These are phyloP conservation scores for Aphidius gifuensis DNA, from an alignment of 1,140 invertebrate species.

Conservation along the genomic window DNA sequence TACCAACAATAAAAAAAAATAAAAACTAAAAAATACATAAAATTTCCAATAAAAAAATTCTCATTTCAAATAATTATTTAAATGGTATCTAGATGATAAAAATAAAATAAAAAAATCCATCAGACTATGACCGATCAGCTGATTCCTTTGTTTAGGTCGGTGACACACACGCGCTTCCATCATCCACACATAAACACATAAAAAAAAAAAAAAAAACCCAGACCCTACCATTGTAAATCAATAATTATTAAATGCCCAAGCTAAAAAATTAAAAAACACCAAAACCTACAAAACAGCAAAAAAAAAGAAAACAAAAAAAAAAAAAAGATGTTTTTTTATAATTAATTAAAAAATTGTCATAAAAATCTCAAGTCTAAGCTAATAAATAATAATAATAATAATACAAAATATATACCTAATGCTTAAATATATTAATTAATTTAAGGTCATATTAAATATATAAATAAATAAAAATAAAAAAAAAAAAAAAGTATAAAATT, in stretches of 20 bases:
- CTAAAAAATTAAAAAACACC: too few relatives aligned
- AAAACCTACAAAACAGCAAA: too few relatives aligned
- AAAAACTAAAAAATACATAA: too few relatives aligned
- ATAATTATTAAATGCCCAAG: conserved; percentile 29
- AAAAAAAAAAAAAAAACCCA: conserved; percentile 25
- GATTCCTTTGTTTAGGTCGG: conserved; percentile 73
- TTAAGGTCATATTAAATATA: conserved; percentile 4
- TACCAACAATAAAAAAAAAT: too few relatives aligned
- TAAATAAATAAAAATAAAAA: not conserved
- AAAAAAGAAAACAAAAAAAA: too few relatives aligned
- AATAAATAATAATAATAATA: not conserved
- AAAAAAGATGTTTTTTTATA: not conserved
- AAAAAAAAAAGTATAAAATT: too few relatives aligned
- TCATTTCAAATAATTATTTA: too few relatives aligned
- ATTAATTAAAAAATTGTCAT: too few relatives aligned
- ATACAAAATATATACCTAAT: not conserved
- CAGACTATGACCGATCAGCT: conserved; percentile 63
- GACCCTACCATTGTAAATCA: conserved; percentile 47
- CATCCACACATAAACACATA: too few relatives aligned
- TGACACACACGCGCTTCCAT: conserved; percentile 47
- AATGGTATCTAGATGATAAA: too few relatives aligned
- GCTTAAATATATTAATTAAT: not conserved
- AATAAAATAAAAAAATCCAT: conserved; percentile 15
- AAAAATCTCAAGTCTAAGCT: too few relatives aligned
- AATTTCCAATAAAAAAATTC: conserved; percentile 3